Evolutionary conservation across 2,797 vertebrate genomes (phyloP), one percentile per base, ranked within the genome.

Genomic region (Melanotaenia trifasciata): DNA sequence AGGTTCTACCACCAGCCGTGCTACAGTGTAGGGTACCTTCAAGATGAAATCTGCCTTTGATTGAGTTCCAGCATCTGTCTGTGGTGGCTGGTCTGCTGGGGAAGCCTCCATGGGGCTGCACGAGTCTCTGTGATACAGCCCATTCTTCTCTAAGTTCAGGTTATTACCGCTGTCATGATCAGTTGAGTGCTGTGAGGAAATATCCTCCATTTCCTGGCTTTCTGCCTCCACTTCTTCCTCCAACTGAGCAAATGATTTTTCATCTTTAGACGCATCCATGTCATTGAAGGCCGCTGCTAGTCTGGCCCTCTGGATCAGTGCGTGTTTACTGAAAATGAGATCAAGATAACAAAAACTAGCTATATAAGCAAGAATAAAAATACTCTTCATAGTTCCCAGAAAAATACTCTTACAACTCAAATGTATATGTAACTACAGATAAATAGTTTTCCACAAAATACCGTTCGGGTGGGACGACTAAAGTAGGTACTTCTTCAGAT

Each of bases 1-100:
- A 0, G 91, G 89, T 59, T 94, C 92, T 0, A 85, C 47, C 56
- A 95, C 91, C 40, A 95, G 84, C 30, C 65, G 82, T 1, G 94
- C 82, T 20, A 95, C 59, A 0, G 88, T 92, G 77, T 74, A 75
- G 26, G 18, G 3, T 0, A 18, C 33, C 33, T 77, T 75, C 47
- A 75, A 64, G 5, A 45, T 36, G 0, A 58, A 83, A 26, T 47
- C 50, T 20, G 57, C 24, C 8, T 70, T 40, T 11, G 36, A 61
- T n/a, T 74, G 74, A 30, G 61, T 28, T 30, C 5, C 32, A 30
- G 35, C 45, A 5, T 83, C 66, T 0, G 35, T 84, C 56, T 70
- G 80, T 28, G 64, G 18, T 5, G 45, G 68, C 12, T 86, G 77
- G 35, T 90, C 84, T 30, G 85, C 85, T 20, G 79, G 84, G 0